Evolutionary conservation across 2,888 invertebrate genomes (phyloP).

Genomic region (Ariolimax columbianus): DNA sequence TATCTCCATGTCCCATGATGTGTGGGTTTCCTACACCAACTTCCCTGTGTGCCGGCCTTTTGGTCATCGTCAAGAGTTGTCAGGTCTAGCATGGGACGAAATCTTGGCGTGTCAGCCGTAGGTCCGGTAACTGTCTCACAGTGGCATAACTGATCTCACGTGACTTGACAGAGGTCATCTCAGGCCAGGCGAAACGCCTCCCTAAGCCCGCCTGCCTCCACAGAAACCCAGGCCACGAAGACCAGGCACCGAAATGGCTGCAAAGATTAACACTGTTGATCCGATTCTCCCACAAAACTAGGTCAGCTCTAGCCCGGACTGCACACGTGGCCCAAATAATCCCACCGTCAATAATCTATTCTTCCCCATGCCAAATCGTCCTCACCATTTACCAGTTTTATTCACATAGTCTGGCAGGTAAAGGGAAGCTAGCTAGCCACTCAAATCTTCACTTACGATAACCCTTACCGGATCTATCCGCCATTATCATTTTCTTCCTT

Average conservation of each 20-base stretch:
- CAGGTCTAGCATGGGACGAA: no score
- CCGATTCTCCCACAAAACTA: slow-evolving; percentile 29
- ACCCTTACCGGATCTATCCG: no score
- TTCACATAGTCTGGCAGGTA: no score
- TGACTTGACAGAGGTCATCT: slow-evolving; percentile 20
- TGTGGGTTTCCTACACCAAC: no score
- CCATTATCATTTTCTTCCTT: no score
- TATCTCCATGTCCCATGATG: no score
- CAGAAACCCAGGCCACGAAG: not conserved
- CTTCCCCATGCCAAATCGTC: no score
- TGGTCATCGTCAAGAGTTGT: no score
- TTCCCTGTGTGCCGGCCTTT: no score
- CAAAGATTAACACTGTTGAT: slow-evolving; percentile 24
- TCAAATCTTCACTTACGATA: no score
- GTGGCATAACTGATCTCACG: not conserved
- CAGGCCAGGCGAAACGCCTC: slow-evolving; percentile 17
- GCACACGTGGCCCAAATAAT: slow-evolving; percentile 9
- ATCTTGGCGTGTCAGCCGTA: not conserved
- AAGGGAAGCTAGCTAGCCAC: no score
- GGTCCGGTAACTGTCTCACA: slow-evolving; percentile 12
- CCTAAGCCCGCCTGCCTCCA: not conserved
- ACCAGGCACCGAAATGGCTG: slow-evolving; percentile 3
- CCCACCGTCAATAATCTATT: not conserved
- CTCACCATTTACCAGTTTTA: no score
- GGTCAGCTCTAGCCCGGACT: slow-evolving; percentile 4